Conservation (phyloP, 2,113 vertebrate genomes). For the Microtus montanus region DNA sequence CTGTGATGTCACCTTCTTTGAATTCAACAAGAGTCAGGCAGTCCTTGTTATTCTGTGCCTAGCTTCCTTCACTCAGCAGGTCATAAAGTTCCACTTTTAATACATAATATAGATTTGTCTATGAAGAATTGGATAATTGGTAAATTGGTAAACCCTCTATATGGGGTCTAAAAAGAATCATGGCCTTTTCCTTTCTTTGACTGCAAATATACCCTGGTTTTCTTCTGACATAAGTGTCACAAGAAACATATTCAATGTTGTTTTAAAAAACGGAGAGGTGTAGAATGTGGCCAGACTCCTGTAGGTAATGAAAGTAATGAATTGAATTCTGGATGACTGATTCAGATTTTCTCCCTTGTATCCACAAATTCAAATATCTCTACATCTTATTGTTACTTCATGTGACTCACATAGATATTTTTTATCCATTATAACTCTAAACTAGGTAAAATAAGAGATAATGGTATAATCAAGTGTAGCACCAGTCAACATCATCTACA, state of each 20-base stretch:
- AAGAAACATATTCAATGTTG: not conserved
- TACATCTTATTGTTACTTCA: not conserved
- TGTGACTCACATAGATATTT: not conserved
- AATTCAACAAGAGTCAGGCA: no score
- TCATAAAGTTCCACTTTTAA: not conserved
- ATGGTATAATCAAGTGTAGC: not conserved
- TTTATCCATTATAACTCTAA: not conserved
- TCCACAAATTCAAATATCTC: not conserved
- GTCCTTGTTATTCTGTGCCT: not conserved
- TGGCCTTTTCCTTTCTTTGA: not conserved
- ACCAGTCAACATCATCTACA: not conserved
- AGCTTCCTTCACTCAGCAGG: not conserved
- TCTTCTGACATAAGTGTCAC: not conserved
- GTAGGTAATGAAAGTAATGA: not conserved
- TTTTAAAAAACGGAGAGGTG: not conserved
- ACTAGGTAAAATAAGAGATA: not conserved
- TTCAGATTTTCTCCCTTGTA: not conserved
- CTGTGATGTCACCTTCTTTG: not conserved
- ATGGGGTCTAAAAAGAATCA: no score
- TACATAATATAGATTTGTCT: not conserved
- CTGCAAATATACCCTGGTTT: not conserved
- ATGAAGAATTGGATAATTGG: not conserved
- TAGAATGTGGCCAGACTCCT: no score
- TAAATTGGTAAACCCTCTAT: not conserved
- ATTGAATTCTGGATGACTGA: not conserved